Percentiles rank a stretch among this genome's conserved stretches.
These are phyloP conservation scores for Catharus minimus DNA, from an alignment of 2,113 vertebrate genomes.

Conservation along the genomic window DNA sequence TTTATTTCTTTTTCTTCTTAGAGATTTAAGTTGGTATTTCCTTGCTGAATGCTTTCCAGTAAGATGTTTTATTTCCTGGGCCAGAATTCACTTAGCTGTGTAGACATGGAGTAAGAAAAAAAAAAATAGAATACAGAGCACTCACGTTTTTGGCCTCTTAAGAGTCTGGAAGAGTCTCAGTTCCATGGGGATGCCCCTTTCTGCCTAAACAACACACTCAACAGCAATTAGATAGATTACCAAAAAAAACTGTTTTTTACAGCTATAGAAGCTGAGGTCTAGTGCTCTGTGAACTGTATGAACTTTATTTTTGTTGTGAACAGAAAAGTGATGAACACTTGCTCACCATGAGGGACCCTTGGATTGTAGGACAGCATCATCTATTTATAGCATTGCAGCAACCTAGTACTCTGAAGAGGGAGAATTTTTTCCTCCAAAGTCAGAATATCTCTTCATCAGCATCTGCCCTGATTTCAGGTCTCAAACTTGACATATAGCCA, in stretches of 20 bases:
- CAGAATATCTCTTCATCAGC: not conserved
- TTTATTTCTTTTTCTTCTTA: conserved; percentile 17
- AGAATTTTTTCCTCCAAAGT: not conserved
- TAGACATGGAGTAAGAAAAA: not conserved
- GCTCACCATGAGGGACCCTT: not conserved
- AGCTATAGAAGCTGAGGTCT: not conserved
- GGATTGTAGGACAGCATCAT: not conserved
- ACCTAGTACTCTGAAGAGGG: not conserved
- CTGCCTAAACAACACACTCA: not conserved
- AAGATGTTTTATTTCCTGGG: not conserved
- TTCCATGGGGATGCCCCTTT: not conserved
- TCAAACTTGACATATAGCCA: not conserved
- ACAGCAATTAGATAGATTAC: not conserved
- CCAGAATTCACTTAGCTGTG: not conserved
- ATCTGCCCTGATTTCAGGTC: not conserved
- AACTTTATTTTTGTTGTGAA: not conserved
- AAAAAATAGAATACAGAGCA: not conserved
- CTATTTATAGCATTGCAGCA: not conserved
- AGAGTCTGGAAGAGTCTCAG: not conserved
- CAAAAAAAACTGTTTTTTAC: not conserved
- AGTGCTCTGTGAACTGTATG: not conserved
- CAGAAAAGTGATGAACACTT: not conserved
- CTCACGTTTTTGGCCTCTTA: not conserved
- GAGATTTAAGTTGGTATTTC: not conserved
- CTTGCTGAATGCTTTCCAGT: not conserved